Evolutionary conservation across 2,888 invertebrate genomes (phyloP).

Genomic region (Dryobotodes eremita): DNA sequence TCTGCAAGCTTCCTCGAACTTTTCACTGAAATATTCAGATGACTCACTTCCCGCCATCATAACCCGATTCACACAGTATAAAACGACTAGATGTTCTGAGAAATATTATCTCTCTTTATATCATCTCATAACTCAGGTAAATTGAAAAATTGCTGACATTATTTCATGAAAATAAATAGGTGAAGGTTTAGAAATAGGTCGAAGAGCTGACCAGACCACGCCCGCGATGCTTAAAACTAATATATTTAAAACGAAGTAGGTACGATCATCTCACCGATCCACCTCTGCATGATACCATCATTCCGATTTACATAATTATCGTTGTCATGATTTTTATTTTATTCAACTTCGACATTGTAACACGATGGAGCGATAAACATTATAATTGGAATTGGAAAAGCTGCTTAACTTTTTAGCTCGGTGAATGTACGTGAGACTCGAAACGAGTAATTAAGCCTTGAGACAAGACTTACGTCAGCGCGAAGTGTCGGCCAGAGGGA

Average conservation of each 20-base stretch:
- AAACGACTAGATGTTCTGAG: conserved; percentile 15
- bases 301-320: background rate
- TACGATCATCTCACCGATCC: background rate
- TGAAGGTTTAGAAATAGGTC: no score
- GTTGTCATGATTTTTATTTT: background rate
- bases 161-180: background rate
- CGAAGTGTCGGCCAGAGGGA: conserved; percentile 1
- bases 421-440: background rate
- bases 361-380: background rate
- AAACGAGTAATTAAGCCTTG: conserved; percentile 14
- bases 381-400: background rate
- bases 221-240: background rate
- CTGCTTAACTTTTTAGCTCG: background rate
- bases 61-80: conserved; percentile 22
- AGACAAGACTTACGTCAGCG: conserved; percentile 5
- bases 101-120: background rate
- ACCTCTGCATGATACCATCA: background rate
- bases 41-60: conserved; percentile 17
- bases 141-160: conserved; percentile 6
- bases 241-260: no score
- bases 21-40: conserved; percentile 52
- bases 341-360: background rate
- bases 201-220: background rate
- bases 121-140: background rate
- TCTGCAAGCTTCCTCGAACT: conserved; percentile 19